These are phyloP conservation scores for Colletes gigas DNA, from an alignment of 1,140 invertebrate species.

Conservation along the genomic window DNA sequence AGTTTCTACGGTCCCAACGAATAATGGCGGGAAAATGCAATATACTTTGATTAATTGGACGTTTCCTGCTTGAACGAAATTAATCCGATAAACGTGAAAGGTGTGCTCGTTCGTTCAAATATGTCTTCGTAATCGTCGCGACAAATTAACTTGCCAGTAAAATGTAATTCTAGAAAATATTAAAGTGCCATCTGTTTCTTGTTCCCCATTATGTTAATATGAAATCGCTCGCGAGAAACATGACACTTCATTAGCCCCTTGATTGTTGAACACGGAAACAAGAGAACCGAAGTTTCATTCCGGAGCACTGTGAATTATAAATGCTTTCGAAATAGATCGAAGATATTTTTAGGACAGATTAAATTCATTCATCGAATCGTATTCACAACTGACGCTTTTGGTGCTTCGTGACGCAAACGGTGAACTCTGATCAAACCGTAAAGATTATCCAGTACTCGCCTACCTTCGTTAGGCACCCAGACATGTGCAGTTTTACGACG, in stretches of 20 bases:
- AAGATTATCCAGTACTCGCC: conserved; percentile 33
- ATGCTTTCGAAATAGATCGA: no score
- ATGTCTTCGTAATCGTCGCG: no score
- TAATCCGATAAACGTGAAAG: no score
- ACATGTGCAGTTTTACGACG: conserved; percentile 15
- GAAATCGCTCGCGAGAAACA: not conserved
- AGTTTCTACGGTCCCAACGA: not conserved
- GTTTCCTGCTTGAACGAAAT: not conserved
- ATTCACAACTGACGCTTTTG: no score
- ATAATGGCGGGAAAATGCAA: not conserved
- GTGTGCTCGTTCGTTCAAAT: not conserved
- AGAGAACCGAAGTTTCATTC: no score
- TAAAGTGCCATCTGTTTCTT: no score
- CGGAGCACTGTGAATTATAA: no score
- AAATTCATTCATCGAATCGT: no score
- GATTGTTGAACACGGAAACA: no score
- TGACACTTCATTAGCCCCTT: not conserved
- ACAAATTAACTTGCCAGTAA: not conserved
- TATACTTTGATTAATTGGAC: not conserved
- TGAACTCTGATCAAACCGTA: conserved; percentile 30
- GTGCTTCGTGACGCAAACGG: conserved; percentile 20
- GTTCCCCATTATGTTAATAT: not conserved
- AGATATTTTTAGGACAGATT: no score
- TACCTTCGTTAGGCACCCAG: not conserved
- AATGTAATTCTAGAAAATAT: not conserved